Percentiles rank a stretch among this genome's conserved stretches.
phyloP scores from a whole-genome alignment of 2,113 vertebrate genomes.

The Halichoerus grypus region DNA sequence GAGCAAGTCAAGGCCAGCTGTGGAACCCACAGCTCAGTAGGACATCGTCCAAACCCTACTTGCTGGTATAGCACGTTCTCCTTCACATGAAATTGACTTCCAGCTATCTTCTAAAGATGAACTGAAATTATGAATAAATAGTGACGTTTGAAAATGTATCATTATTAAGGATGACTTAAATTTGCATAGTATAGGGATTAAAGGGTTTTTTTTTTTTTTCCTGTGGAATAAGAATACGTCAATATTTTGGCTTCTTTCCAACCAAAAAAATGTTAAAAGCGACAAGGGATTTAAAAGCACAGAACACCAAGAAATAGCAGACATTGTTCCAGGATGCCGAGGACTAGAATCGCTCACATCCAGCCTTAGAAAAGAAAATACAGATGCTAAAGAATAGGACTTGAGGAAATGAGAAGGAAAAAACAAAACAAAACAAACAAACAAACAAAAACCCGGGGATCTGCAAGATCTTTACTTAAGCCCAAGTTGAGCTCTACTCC shows the following conservation, averaged over 20 bases:
- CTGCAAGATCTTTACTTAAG: background rate
- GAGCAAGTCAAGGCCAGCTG: background rate
- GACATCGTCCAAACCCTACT: background rate
- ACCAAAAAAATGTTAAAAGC: constrained; percentile 53
- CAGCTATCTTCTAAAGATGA: constrained; percentile 21
- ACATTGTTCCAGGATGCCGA: background rate
- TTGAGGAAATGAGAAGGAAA: background rate
- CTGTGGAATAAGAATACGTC: constrained; percentile 65
- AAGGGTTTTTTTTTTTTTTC: constrained; percentile 48
- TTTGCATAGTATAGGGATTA: constrained; percentile 51
- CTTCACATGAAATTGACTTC: constrained; percentile 28
- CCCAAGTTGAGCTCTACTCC: background rate
- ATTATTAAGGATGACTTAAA: constrained; percentile 68
- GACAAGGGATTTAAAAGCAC: constrained; percentile 61
- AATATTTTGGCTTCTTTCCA: constrained; percentile 69
- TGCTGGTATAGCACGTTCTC: background rate
- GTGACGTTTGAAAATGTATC: background rate
- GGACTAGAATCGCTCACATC: constrained; percentile 51
- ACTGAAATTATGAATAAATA: background rate
- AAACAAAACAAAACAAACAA: background rate
- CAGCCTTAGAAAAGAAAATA: constrained; percentile 58
- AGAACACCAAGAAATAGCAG: constrained; percentile 36
- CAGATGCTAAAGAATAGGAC: background rate
- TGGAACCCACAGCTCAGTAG: background rate
- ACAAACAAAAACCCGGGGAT: background rate